These are phyloP conservation scores for Colistium nudipinnis DNA, from an alignment of 2,113 vertebrate species.

Conservation along the genomic window DNA sequence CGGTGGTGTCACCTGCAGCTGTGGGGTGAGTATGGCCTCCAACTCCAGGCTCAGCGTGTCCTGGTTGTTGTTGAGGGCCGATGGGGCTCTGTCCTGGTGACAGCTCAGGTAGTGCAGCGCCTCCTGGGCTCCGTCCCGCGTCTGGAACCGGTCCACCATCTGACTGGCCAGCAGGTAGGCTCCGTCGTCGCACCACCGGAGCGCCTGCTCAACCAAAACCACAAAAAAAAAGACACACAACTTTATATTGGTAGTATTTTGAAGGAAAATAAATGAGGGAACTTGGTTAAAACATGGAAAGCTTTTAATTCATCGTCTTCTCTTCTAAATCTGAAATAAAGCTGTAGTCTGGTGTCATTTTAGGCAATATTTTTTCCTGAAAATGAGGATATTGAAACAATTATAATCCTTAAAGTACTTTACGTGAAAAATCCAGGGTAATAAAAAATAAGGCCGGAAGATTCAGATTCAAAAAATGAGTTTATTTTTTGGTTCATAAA, in stretches of 20 bases:
- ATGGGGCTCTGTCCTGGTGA: conserved; percentile 87
- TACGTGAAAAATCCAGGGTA: too few species aligned
- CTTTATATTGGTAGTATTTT: too few species aligned
- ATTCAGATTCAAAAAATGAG: background rate
- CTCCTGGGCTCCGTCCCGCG: conserved; percentile 89
- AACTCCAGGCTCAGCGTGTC: conserved; percentile 86
- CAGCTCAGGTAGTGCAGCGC: conserved; percentile 87
- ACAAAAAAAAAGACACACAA: background rate
- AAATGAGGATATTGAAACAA: too few species aligned
- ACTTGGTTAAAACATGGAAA: too few species aligned
- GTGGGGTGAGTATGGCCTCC: conserved; percentile 87
- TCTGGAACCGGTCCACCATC: conserved; percentile 91
- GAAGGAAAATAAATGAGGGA: too few species aligned
- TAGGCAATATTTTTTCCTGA: too few species aligned
- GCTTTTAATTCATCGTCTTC: too few species aligned
- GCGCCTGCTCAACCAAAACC: conserved; percentile 78
- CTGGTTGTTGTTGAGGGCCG: conserved; percentile 80
- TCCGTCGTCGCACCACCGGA: conserved; percentile 91
- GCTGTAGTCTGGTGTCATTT: too few species aligned
- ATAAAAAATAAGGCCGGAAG: too few species aligned
- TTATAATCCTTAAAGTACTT: too few species aligned
- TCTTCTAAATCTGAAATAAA: too few species aligned
- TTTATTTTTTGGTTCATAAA: background rate
- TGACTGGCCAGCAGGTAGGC: conserved; percentile 94
- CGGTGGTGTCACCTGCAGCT: conserved; percentile 84